Base-by-base conservation (phyloP, 2,113 vertebrate species). In the Phrynocephalus versicolor region DNA sequence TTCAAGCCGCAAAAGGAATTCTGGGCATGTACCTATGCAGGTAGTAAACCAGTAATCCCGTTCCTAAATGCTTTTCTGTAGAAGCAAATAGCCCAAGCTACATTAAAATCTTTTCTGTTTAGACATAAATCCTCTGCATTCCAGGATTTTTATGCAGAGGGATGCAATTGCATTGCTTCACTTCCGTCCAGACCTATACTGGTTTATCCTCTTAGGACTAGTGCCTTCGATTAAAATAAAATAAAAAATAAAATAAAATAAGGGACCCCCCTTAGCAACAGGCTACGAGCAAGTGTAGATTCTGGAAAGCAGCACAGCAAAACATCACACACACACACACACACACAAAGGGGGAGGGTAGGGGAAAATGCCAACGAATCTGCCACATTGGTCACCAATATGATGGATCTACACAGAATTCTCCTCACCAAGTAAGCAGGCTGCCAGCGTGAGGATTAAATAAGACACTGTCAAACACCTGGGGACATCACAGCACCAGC, bases 51-150 rank as follows among this genome's bases (percentile, higher is more conserved):
- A 3, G 13, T 16, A 25, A 7, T 16, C 27, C 18, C 12, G 25
- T n/a, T 15, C 71, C 51, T 25, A 1, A 58, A 65, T 25, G 30
- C 13, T 64, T 2, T 13, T 39, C 35, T 5, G 13, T 21, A 41
- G 1, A 79, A 62, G 57, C 0, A 0, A 37, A 8, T 33, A 55
- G 67, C 1, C 25, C 3, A 0, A 3, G 18, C 30, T 23, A 74
- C 79, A 1, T 0, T 23, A 14, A 30, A 73, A 13, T 30, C 15
- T 23, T 64, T 3, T 6, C 45, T 4, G 39, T 37, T 65, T 60
- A 65, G 23, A 41, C 3, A 39, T n/a, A 73, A 33, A 15, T 67
- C 21, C 67, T 81, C 62, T 65, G 10, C 58, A 27, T 64, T 23
- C 60, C 16, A 14, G 78, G 23, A 16, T 19, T 15, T 64, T 15